Conservation (phyloP, 2,888 invertebrate species). For the Hirtodrosophila alboralis region DNA sequence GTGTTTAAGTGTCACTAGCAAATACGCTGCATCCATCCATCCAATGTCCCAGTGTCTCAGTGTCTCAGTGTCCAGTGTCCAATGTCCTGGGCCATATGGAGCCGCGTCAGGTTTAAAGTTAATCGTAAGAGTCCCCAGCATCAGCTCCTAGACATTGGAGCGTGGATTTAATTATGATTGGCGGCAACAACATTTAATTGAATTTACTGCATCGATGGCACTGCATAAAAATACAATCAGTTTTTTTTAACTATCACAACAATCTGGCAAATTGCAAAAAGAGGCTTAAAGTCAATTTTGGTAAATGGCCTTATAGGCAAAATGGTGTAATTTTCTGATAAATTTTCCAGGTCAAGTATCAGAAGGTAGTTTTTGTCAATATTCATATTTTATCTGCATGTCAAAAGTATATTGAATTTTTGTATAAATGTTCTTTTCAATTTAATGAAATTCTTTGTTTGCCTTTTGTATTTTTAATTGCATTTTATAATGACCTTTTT, state of each 20-base stretch:
- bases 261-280: background rate
- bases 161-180: constrained; percentile 65
- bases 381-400: no score
- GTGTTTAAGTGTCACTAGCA: constrained; percentile 78
- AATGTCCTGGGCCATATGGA: constrained; percentile 24
- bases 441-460: no score
- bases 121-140: constrained; percentile 62
- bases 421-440: no score
- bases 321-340: no score
- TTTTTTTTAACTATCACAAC: constrained; percentile 41
- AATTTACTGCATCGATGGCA: constrained; percentile 58
- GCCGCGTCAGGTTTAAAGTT: constrained; percentile 46
- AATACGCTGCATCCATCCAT: constrained; percentile 44
- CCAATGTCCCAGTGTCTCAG: no score
- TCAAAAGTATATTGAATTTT: no score
- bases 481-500: no score
- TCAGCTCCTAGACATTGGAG: constrained; percentile 32
- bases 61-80: no score
- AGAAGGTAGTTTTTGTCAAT: no score
- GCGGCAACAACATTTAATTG: constrained; percentile 53
- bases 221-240: constrained; percentile 52
- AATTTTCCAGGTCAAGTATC: no score
- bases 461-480: no score
- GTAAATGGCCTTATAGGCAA: background rate
- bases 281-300: background rate